Evolutionary conservation across 2,888 invertebrate genomes (phyloP).

Genomic region (Spialia ferax): DNA sequence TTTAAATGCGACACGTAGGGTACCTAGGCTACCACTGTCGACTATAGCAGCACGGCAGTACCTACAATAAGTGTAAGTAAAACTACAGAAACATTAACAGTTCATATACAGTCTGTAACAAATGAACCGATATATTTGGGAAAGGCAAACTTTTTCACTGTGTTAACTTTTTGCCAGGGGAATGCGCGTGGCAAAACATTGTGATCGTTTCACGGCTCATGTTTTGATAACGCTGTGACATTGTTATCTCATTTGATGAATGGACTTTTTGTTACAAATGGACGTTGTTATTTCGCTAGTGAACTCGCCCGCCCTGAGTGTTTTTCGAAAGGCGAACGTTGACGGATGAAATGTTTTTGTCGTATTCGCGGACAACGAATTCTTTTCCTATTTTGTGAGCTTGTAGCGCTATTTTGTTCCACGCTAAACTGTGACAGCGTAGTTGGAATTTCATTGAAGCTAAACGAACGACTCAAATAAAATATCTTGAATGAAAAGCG

Average conservation of each 20-base stretch:
- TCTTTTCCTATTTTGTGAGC: conserved; percentile 29
- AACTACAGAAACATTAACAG: conserved; percentile 43
- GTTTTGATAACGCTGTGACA: conserved; percentile 84
- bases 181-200: conserved; percentile 74
- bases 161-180: conserved; percentile 72
- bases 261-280: conserved; percentile 84
- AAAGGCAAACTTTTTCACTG: conserved; percentile 70
- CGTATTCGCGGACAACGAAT: conserved; percentile 28
- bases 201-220: conserved; percentile 80
- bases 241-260: conserved; percentile 84
- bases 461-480: conserved; percentile 15
- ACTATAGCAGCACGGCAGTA: neutral
- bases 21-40: too few relatives aligned
- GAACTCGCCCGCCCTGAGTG: conserved; percentile 63
- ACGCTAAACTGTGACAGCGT: conserved; percentile 6
- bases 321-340: conserved; percentile 58
- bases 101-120: conserved; percentile 56
- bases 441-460: conserved; percentile 7
- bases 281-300: conserved; percentile 78
- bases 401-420: conserved; percentile 14
- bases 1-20: neutral
- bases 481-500: conserved; percentile 5
- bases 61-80: neutral
- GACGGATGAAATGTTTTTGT: conserved; percentile 47
- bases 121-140: conserved; percentile 71